Evolutionary conservation across 2,888 invertebrate species (phyloP), one percentile per base, ranked within the genome.

Genomic region (Dastarcus helophoroides): DNA sequence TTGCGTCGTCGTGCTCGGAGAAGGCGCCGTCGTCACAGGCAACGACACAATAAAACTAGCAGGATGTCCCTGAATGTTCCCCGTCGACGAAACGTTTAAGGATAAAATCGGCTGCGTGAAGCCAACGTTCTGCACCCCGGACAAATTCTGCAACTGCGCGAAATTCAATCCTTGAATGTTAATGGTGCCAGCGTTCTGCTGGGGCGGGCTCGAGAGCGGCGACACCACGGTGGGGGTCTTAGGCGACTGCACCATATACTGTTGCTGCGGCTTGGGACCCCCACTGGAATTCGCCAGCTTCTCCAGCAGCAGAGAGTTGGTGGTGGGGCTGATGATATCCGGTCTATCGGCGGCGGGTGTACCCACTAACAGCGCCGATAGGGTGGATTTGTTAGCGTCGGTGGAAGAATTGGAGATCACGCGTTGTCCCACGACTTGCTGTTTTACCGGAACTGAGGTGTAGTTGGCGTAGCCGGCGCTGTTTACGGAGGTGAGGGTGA

Each of bases 81-180:
- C 43, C 17, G 79, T 72, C 16, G 79, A 74, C 21, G 82, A 78
- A 39, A 78, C 76, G 46, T 76, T 79, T 36, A 83, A 61, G 22
- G 81, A 79, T 47, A 83, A 63, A 46, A 88, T 84, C 3, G 86
- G 85, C 43, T 85, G 84, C n/a, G 84, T 73, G 32, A 88, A 71
- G 22, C 84, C 85, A 31, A 82, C 79, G 58, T 82, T 83, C 56
- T 83, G 83, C 28, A 84, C 62, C 14, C 80, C 80, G 37, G 81
- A 76, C 32, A 82, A 58, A 46, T 64, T 74, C 45, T 74, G 73
- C 38, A 76, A 58, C 51, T 71, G 73, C 30, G 81, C 73, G 44
- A 83, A 65, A 58, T 82, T 82, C 42, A 84, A 68, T 44, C 81
- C 78, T 65, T 82, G 75, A 32, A 75, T 60, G 63, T 67, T 58